Evolutionary conservation across 2,888 invertebrate species (phyloP).

Genomic region (Drosophila demipolita): DNA sequence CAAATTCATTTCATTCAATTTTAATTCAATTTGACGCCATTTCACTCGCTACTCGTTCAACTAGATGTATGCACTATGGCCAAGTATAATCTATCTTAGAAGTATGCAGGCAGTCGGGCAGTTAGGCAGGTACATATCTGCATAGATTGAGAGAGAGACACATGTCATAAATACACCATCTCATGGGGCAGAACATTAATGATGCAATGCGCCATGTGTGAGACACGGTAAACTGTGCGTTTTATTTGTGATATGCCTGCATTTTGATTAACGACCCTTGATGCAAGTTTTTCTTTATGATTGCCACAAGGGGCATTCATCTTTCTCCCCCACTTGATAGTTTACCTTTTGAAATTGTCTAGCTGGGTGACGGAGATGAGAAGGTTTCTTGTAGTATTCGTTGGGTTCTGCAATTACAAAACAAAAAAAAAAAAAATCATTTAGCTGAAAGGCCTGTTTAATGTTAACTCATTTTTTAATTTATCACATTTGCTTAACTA

Average conservation of each 20-base stretch:
- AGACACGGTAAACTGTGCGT: slow-evolving; percentile 60
- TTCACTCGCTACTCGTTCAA: slow-evolving; percentile 52
- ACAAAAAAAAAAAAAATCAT: not conserved
- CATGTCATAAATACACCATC: slow-evolving; percentile 14
- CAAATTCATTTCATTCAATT: slow-evolving; percentile 80
- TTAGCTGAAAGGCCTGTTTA: not conserved
- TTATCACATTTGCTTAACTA: not conserved
- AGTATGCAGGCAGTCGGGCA: not conserved
- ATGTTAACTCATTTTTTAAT: not conserved
- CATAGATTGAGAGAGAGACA: slow-evolving; percentile 18
- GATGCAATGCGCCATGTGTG: slow-evolving; percentile 70
- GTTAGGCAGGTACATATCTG: slow-evolving; percentile 47
- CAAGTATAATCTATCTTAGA: slow-evolving; percentile 37
- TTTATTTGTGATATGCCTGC: slow-evolving; percentile 68
- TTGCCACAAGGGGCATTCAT: slow-evolving; percentile 24
- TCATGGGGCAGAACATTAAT: slow-evolving; percentile 61
- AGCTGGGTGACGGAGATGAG: slow-evolving; percentile 36
- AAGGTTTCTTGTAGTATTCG: slow-evolving; percentile 46
- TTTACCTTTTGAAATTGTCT: slow-evolving; percentile 56
- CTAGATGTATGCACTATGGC: slow-evolving; percentile 22
- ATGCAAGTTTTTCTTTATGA: slow-evolving; percentile 47
- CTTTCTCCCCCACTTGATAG: slow-evolving; percentile 14
- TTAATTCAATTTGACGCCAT: slow-evolving; percentile 78
- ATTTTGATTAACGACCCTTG: slow-evolving; percentile 75
- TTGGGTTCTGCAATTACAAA: slow-evolving; percentile 63